Evolutionary conservation across 1,140 invertebrate genomes (phyloP).

Genomic region (Branchinecta lynchi): DNA sequence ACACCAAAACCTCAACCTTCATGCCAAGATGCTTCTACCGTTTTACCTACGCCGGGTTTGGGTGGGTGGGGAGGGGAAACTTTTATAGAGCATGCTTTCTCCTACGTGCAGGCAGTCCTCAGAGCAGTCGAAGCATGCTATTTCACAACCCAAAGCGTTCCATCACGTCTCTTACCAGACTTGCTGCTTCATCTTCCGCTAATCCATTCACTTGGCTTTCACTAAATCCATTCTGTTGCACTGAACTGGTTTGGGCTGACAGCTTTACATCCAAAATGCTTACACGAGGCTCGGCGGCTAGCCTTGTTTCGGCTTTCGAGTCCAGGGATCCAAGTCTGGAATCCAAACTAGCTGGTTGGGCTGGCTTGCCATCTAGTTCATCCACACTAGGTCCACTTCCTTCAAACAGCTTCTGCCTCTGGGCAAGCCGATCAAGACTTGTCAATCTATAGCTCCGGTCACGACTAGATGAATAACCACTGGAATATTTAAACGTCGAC

Average conservation of each 20-base stretch:
- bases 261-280: not conserved
- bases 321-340: conserved; percentile 19
- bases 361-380: not conserved
- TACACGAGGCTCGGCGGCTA: conserved; percentile 1
- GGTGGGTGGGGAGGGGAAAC: too few species aligned
- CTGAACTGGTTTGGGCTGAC: not conserved
- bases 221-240: not conserved
- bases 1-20: too few species aligned
- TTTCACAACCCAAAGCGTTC: too few species aligned
- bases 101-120: too few species aligned
- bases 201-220: too few species aligned
- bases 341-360: not conserved
- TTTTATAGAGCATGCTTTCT: too few species aligned
- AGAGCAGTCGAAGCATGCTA: too few species aligned
- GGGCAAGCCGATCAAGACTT: conserved; percentile 49
- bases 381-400: conserved; percentile 18
- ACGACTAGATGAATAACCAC: conserved; percentile 5
- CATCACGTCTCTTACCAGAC: too few species aligned
- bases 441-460: conserved; percentile 36
- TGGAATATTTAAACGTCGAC: not conserved
- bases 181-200: too few species aligned
- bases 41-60: too few species aligned
- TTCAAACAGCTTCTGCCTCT: conserved; percentile 51
- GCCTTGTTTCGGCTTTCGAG: not conserved
- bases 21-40: too few species aligned